Evolutionary conservation across 2,797 vertebrate species (phyloP).

Genomic region (Syncerus caffer): DNA sequence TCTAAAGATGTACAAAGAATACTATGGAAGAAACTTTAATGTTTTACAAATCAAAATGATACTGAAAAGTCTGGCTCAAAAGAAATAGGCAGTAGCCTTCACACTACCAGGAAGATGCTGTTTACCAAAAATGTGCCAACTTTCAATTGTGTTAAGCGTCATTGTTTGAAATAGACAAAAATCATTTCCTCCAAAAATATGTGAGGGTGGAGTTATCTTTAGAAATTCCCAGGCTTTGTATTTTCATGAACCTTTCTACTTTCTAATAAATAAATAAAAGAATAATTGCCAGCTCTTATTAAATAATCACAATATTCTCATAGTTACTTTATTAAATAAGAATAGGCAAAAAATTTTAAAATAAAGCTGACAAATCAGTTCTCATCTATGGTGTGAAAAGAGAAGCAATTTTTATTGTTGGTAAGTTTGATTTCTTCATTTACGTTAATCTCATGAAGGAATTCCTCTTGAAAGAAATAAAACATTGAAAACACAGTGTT

Average conservation of each 20-base stretch:
- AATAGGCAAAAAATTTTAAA: not conserved
- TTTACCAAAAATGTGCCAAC: slow-evolving; percentile 80
- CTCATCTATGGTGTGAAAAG: not conserved
- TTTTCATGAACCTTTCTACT: slow-evolving; percentile 71
- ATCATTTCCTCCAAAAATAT: slow-evolving; percentile 81
- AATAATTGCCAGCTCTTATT: not conserved
- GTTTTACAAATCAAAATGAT: slow-evolving; percentile 78
- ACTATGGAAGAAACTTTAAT: slow-evolving; percentile 74
- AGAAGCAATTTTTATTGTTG: not conserved
- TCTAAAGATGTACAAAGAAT: slow-evolving; percentile 41
- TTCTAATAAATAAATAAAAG: slow-evolving; percentile 40
- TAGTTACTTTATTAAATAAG: not conserved
- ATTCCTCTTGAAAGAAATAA: not conserved
- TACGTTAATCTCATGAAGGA: not conserved
- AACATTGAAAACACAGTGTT: not conserved
- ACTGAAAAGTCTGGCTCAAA: slow-evolving; percentile 80
- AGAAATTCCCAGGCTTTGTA: slow-evolving; percentile 79
- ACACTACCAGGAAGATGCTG: slow-evolving; percentile 79
- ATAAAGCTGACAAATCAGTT: not conserved
- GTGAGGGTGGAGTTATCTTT: slow-evolving; percentile 74
- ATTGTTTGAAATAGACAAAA: slow-evolving; percentile 81
- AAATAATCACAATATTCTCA: slow-evolving; percentile 2
- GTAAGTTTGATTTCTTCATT: slow-evolving; percentile 12
- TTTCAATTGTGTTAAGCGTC: slow-evolving; percentile 74
- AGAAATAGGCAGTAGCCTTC: slow-evolving; percentile 72